phyloP scores from a whole-genome alignment of 2,797 vertebrate genomes.

The Sarcophilus harrisii region DNA sequence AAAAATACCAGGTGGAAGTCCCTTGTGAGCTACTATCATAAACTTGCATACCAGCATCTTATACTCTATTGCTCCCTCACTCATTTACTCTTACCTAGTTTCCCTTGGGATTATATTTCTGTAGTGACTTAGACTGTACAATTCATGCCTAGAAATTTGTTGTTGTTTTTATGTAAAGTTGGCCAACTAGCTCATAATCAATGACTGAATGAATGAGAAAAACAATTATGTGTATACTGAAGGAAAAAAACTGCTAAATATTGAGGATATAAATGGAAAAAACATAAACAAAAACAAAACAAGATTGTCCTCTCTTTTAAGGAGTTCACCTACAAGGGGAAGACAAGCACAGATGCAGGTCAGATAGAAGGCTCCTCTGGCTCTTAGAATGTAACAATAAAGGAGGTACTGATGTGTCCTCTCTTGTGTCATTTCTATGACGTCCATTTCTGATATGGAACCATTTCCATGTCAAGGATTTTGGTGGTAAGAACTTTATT shows the following conservation, averaged over 20 bases:
- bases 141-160: not conserved
- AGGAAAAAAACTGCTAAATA: not conserved
- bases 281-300: too few relatives aligned
- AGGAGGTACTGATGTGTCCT: not conserved
- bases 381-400: not conserved
- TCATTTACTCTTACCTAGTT: slow-evolving; percentile 13
- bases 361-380: not conserved
- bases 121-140: slow-evolving; percentile 23
- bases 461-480: not conserved
- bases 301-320: not conserved
- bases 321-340: not conserved
- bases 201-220: not conserved
- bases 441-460: not conserved
- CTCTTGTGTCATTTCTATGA: not conserved
- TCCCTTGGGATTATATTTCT: slow-evolving; percentile 7
- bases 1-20: not conserved
- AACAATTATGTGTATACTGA: not conserved
- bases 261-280: not conserved
- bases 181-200: not conserved
- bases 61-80: not conserved
- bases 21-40: not conserved
- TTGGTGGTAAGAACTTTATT: not conserved
- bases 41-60: not conserved
- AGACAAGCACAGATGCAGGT: not conserved
- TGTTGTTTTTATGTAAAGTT: slow-evolving; percentile 33